Evolutionary conservation across 2,113 vertebrate genomes (phyloP), one percentile per base, ranked within the genome.

Genomic region (Antechinus stuartii): DNA sequence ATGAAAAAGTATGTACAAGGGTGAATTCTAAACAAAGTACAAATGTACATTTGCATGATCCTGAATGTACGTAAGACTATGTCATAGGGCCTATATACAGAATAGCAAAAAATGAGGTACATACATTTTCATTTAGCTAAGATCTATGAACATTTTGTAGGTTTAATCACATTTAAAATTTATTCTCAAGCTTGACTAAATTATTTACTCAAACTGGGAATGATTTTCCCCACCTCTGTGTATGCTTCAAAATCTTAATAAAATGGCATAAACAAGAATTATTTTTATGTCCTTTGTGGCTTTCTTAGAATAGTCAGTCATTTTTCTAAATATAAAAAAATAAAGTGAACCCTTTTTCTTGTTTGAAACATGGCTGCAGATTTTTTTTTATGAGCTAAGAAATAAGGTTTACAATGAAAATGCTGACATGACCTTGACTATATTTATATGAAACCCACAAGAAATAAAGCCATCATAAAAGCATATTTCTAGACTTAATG

Each of bases 401-500:
- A 98, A 91, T 94, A 96, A 97, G 57, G n/a, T 94, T 93, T 96
- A 94, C 56, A 97, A 96, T 96, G 61, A 54, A 98, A 98, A 96
- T 93, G 90, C 5, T 97, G 90, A 96, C 95, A 98, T 90, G 95
- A 95, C 91, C 89, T 97, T 96, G 89, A 95, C 68, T 95, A 92
- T 94, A 97, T 92, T 90, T 92, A 95, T 0, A n/a, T 57, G 91
- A 96, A 97, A 97, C 93, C 89, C 97, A 49, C 93, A 0, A 56
- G 50, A 97, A 96, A 97, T 92, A 96, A 97, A 92, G 2, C 0
- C 2, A 16, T 92, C 53, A 95, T 55, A 97, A 98, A 97, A 97
- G 97, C 84, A 92, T 54, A 95, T 5, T 89, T 97, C 91, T 94
- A 93, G 91, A 96, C 61, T 94, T 94, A 97, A 97, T 96, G 93